Conservation (phyloP, 2,113 vertebrate genomes). For the Oreochromis tanganicae region DNA sequence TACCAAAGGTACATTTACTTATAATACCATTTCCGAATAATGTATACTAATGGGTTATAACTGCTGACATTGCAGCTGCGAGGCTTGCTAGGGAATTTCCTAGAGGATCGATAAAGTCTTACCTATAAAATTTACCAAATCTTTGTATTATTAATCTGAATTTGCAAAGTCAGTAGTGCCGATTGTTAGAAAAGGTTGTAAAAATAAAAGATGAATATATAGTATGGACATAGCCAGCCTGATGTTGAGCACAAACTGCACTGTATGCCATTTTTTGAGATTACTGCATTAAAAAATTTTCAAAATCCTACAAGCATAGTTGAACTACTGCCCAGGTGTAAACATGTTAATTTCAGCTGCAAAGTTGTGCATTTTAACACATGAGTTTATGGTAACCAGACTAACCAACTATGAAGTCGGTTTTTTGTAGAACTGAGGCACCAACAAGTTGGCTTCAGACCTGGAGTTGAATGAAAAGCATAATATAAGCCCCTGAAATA, state of each 20-base stretch:
- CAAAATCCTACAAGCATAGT: neutral
- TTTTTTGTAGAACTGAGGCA: neutral
- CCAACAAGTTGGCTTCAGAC: neutral
- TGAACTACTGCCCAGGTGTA: neutral
- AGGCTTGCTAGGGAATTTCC: neutral
- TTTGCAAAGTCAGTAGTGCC: neutral
- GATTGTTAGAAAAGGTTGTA: neutral
- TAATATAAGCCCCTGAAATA: neutral
- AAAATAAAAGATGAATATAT: neutral
- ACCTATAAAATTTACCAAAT: neutral
- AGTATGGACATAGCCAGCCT: neutral
- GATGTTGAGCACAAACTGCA: neutral
- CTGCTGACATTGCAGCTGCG: neutral
- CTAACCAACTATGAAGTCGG: neutral
- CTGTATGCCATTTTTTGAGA: neutral
- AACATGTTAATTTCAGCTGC: neutral
- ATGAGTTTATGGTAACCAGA: neutral
- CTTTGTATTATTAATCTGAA: neutral
- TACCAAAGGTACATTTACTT: neutral
- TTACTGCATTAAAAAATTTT: neutral
- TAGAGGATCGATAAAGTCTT: neutral
- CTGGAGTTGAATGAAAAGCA: neutral
- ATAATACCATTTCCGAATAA: neutral
- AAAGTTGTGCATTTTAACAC: neutral
- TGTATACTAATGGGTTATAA: neutral